These are phyloP conservation scores for Bombylius major DNA, from an alignment of 2,888 invertebrate species.

Conservation along the genomic window DNA sequence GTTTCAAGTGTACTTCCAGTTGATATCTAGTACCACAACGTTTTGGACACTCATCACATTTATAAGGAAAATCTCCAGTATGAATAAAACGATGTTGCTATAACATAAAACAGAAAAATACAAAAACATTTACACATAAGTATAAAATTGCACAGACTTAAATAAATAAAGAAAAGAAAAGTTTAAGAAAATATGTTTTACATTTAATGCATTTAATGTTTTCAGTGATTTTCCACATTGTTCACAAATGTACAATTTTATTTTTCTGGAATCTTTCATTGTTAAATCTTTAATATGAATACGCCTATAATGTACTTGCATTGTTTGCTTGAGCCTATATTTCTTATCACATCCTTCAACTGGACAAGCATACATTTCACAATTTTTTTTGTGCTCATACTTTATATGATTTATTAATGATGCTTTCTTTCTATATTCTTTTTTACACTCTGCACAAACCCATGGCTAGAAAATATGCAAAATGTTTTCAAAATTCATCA, in stretches of 20 bases:
- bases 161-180: too few relatives aligned
- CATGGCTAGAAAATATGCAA: constrained; percentile 1
- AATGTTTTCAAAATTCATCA: too few relatives aligned
- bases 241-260: constrained; percentile 5
- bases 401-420: background rate
- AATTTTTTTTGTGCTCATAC: background rate
- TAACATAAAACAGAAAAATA: background rate
- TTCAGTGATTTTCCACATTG: constrained; percentile 7
- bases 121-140: background rate
- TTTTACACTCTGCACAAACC: constrained; percentile 4
- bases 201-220: constrained; percentile 1
- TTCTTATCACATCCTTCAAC: constrained; percentile 9
- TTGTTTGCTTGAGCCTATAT: constrained; percentile 8
- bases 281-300: background rate
- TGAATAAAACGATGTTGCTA: constrained; percentile 10
- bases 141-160: too few relatives aligned
- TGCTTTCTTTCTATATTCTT: constrained; percentile 1
- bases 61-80: constrained; percentile 9
- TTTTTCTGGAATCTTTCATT: background rate
- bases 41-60: constrained; percentile 1
- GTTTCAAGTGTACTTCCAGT: constrained; percentile 12
- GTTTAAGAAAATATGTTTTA: background rate
- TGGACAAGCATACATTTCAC: background rate
- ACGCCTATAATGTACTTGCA: constrained; percentile 5
- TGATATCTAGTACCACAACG: constrained; percentile 11